phyloP scores from a whole-genome alignment of 2,113 vertebrate species.

The Pterophyllum scalare region DNA sequence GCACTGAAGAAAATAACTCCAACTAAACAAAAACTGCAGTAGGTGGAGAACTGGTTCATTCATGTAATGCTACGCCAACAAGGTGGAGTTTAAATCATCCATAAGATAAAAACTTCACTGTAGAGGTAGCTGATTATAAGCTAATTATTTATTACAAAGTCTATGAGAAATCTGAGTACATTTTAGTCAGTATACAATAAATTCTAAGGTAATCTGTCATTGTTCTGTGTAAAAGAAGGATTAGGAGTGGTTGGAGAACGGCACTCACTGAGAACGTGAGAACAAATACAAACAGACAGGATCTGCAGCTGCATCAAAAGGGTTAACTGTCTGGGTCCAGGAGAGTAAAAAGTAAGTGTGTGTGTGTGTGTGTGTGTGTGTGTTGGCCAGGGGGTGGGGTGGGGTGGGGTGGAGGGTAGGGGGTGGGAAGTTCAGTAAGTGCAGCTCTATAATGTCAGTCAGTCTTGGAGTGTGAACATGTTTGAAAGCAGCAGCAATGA shows the following conservation, averaged over 20 bases:
- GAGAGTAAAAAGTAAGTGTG: constrained; percentile 20
- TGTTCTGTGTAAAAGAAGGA: neutral
- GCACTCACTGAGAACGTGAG: neutral
- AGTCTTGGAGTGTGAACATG: constrained; percentile 74
- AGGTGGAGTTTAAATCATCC: neutral
- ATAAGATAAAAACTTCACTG: neutral
- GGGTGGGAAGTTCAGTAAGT: constrained; percentile 37
- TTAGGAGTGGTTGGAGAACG: neutral
- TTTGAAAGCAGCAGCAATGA: constrained; percentile 68
- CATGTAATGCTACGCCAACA: neutral
- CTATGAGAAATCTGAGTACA: neutral
- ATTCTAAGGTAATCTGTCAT: neutral
- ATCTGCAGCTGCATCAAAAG: constrained; percentile 50
- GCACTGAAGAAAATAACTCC: no score
- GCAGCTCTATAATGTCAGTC: constrained; percentile 70
- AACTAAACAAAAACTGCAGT: neutral
- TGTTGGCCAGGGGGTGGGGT: neutral
- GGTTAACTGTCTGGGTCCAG: constrained; percentile 70
- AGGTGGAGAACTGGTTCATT: neutral
- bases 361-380: constrained; percentile 9
- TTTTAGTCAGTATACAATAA: neutral
- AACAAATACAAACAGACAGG: constrained; percentile 8
- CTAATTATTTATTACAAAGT: neutral
- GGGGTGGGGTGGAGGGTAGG: no score
- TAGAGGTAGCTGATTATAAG: neutral